phyloP scores from a whole-genome alignment of 2,113 vertebrate genomes.

The Crocuta crocuta region DNA sequence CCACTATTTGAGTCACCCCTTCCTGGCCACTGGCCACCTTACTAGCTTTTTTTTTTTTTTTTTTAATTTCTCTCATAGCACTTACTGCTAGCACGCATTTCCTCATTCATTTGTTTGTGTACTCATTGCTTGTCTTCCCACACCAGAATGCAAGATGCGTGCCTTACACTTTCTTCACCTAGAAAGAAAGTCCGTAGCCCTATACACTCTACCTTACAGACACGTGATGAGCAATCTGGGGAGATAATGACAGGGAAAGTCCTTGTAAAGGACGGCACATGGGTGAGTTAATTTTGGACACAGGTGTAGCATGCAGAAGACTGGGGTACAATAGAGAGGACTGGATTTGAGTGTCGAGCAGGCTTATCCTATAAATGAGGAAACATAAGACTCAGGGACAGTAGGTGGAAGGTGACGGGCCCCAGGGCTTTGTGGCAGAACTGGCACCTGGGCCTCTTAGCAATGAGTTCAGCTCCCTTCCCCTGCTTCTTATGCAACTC shows the following conservation, averaged over 20 bases:
- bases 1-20: neutral
- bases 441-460: too few species aligned
- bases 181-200: neutral
- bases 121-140: neutral
- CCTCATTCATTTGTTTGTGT: neutral
- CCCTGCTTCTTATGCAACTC: neutral
- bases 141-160: neutral
- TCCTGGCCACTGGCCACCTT: neutral
- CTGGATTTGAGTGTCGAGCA: too few species aligned
- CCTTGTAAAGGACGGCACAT: neutral
- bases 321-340: neutral
- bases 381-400: neutral
- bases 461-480: neutral
- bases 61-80: neutral
- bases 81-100: neutral
- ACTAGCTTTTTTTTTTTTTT: neutral
- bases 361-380: neutral
- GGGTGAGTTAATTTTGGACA: neutral
- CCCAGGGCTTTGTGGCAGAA: neutral
- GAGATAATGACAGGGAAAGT: neutral
- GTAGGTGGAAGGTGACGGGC: too few species aligned
- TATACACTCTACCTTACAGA: neutral
- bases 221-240: fast-evolving
- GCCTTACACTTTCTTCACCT: neutral
- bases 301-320: neutral